phyloP scores from a whole-genome alignment of 2,888 invertebrate species.

The Sinelater perroti region DNA sequence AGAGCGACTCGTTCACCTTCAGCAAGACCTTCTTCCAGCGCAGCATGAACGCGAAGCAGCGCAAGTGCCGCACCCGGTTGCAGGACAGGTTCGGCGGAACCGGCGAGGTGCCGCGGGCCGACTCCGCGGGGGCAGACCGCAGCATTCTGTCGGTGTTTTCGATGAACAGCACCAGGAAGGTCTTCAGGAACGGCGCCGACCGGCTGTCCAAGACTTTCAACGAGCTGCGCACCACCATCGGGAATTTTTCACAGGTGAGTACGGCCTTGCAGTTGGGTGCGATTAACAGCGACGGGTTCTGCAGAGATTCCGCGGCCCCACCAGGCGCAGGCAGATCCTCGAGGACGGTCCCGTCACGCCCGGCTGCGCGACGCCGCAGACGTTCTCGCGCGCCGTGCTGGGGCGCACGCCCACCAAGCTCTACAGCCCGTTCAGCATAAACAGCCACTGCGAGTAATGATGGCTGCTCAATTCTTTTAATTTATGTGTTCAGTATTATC shows the following conservation, averaged over 20 bases:
- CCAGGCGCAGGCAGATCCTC: conserved; percentile 64
- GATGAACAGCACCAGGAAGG: conserved; percentile 71
- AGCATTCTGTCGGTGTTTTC: conserved; percentile 59
- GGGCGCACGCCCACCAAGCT: conserved; percentile 76
- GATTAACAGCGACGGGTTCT: conserved; percentile 32
- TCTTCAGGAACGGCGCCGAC: conserved; percentile 72
- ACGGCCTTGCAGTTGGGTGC: neutral
- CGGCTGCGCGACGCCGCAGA: conserved; percentile 61
- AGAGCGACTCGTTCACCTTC: conserved; percentile 52
- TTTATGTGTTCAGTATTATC: conserved; percentile 11
- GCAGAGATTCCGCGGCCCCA: conserved; percentile 66
- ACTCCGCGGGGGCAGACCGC: conserved; percentile 44
- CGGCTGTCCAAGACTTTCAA: conserved; percentile 73
- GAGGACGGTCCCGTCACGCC: conserved; percentile 65
- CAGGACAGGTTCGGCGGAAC: conserved; percentile 54
- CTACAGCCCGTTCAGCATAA: conserved; percentile 80
- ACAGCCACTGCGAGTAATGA: too few relatives aligned
- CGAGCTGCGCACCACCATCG: conserved; percentile 71
- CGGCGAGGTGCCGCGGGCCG: conserved; percentile 15
- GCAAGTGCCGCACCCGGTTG: conserved; percentile 53
- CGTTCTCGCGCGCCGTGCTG: conserved; percentile 62
- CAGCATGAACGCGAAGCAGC: conserved; percentile 14
- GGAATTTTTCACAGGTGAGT: conserved; percentile 72
- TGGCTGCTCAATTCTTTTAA: conserved; percentile 3
- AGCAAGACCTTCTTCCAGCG: conserved; percentile 45